Base-by-base conservation (phyloP, 2,113 vertebrate species). In the Scytalopus superciliaris region DNA sequence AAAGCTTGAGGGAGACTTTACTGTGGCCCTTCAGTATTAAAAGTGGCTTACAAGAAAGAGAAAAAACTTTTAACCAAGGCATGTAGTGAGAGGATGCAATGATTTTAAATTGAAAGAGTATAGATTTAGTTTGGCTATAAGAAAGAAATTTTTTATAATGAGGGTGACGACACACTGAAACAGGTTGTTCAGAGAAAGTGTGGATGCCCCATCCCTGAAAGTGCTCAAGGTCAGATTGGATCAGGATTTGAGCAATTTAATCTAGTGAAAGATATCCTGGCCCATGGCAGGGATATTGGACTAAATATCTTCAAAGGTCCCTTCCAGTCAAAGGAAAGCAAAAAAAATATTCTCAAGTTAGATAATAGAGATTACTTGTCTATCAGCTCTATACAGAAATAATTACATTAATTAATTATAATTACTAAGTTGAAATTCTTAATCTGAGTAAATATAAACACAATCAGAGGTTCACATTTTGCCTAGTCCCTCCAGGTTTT, bases 211-310 rank as follows among this genome's bases (percentile, higher is more conserved):
- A 25, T 70, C n/a, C 30, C 42, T 62, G 22, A 22, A 63, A 89
- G 23, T 13, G 10, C 28, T 68, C 30, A 17, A n/a, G 22, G 33
- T n/a, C 57, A 80, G 30, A 17, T 0, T 64, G 53, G 40, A 72
- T 5, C 6, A 44, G 16, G 24, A 55, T 73, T 64, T 39, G 19
- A 56, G 25, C 30, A 69, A 60, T 3, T 13, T 27, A 22, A 23
- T 24, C 7, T 25, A 50, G 35, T 17, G 17, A 45, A 84, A 37
- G 18, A 22, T 50, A 35, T 45, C 23, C 5, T 15, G 50, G 30
- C 3, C 15, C 15, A 7, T 37, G 6, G 9, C 25, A 74, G 18
- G 1, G 2, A 1, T 6, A 5, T 19, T 87, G 13, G 19, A 87
- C 5, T 27, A 40, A 23, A 6, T 78, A 12, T 19, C 6, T 57